These are phyloP conservation scores for Zaprionus capensis DNA, from an alignment of 1,140 invertebrate species.

Conservation along the genomic window DNA sequence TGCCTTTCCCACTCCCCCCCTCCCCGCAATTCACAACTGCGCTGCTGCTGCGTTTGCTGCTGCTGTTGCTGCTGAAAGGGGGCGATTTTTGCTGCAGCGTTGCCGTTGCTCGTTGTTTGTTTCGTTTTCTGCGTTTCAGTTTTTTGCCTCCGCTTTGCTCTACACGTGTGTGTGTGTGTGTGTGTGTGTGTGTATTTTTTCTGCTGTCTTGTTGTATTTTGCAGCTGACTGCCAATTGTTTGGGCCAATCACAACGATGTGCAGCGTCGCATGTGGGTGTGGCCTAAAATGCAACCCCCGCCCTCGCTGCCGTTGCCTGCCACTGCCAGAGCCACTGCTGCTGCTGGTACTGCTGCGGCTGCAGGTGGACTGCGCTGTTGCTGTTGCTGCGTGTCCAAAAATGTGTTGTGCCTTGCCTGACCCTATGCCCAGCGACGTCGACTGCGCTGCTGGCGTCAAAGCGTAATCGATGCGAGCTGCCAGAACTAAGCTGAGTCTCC, in stretches of 20 bases:
- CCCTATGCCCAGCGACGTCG: conserved; percentile 45
- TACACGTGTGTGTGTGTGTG: conserved; percentile 24
- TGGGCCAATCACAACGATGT: conserved; percentile 83
- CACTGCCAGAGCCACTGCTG: conserved; percentile 24
- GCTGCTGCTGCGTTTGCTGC: conserved; percentile 56
- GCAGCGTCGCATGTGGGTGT: conserved; percentile 83
- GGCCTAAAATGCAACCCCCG: conserved; percentile 84
- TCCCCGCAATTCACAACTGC: not conserved
- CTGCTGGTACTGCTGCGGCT: conserved; percentile 30
- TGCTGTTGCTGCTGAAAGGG: conserved; percentile 46
- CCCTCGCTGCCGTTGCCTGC: conserved; percentile 31
- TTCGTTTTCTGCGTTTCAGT: conserved; percentile 67
- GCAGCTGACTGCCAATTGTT: conserved; percentile 82
- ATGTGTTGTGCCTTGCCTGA: conserved; percentile 46
- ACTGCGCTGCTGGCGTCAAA: conserved; percentile 46
- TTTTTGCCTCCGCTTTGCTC: conserved; percentile 52
- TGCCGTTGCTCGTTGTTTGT: conserved; percentile 45
- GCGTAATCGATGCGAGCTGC: conserved; percentile 52
- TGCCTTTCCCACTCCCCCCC: not conserved
- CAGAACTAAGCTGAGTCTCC: conserved; percentile 27
- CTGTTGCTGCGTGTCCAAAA: conserved; percentile 51
- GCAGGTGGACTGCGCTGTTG: conserved; percentile 9
- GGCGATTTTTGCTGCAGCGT: conserved; percentile 68
- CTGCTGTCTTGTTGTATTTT: conserved; percentile 68
- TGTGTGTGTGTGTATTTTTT: conserved; percentile 33